A percentile compares a stretch with the other conserved stretches of the same genome.
These are phyloP conservation scores for Ptilorrhoa leucosticta DNA, from an alignment of 2,113 vertebrate species.

Conservation along the genomic window DNA sequence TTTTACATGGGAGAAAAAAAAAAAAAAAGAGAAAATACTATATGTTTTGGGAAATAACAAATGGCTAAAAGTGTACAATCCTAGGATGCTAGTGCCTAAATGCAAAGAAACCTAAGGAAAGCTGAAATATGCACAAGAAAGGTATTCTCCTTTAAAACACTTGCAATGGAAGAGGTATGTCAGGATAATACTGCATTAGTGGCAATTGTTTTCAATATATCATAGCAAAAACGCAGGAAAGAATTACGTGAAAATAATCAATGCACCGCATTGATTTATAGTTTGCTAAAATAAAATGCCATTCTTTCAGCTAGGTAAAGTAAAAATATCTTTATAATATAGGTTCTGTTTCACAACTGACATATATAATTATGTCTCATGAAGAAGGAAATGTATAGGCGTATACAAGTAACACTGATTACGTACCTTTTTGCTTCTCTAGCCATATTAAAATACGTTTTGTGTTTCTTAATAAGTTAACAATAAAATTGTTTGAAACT, in stretches of 20 bases:
- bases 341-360: slow-evolving; percentile 75
- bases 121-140: slow-evolving; percentile 8
- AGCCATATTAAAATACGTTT: slow-evolving; percentile 65
- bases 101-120: slow-evolving; percentile 44
- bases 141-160: slow-evolving; percentile 33
- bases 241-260: slow-evolving; percentile 64
- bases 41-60: neutral
- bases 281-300: slow-evolving; percentile 78
- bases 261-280: slow-evolving; percentile 77
- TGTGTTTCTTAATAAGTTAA: slow-evolving; percentile 76
- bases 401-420: slow-evolving; percentile 70
- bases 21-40: neutral
- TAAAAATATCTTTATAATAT: slow-evolving; percentile 79
- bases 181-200: slow-evolving; percentile 71
- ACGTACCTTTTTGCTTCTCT: slow-evolving; percentile 71
- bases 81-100: slow-evolving; percentile 18
- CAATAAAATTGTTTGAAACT: slow-evolving; percentile 62
- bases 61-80: neutral
- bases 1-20: neutral
- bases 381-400: slow-evolving; percentile 65
- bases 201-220: slow-evolving; percentile 59
- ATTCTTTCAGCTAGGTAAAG: slow-evolving; percentile 72
- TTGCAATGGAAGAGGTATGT: slow-evolving; percentile 67
- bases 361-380: slow-evolving; percentile 75
- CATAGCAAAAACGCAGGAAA: slow-evolving; percentile 65